Evolutionary conservation across 2,888 invertebrate species (phyloP).

Genomic region (Polyommatus icarus): DNA sequence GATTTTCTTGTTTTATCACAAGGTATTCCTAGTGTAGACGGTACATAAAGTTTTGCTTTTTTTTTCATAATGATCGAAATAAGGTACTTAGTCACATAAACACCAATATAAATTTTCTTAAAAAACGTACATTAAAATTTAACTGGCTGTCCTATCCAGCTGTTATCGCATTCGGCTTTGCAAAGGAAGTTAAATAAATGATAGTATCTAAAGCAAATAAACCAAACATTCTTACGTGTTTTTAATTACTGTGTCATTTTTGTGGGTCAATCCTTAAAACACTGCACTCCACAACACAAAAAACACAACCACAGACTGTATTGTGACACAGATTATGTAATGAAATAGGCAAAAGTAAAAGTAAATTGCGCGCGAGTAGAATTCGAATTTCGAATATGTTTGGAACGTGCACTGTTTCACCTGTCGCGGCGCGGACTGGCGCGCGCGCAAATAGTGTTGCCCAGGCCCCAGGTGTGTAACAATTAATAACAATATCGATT

Average conservation of each 20-base stretch:
- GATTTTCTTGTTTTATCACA: too few relatives aligned
- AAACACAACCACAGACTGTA: constrained; percentile 29
- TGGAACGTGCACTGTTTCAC: constrained; percentile 58
- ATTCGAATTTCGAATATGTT: constrained; percentile 45
- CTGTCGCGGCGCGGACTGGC: constrained; percentile 63
- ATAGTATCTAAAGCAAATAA: constrained; percentile 6
- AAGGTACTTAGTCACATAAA: not conserved
- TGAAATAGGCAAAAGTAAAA: constrained; percentile 48
- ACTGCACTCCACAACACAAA: constrained; percentile 26
- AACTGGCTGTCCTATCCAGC: not conserved
- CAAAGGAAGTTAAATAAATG: not conserved
- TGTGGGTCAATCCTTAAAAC: constrained; percentile 13
- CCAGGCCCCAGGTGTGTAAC: constrained; percentile 10
- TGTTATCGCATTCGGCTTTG: not conserved
- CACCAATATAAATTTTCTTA: not conserved
- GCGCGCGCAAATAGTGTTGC: constrained; percentile 50
- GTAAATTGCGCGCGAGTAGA: constrained; percentile 44
- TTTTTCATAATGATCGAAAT: too few relatives aligned
- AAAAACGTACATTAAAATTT: not conserved
- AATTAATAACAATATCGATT: constrained; percentile 22
- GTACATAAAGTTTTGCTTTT: too few relatives aligned
- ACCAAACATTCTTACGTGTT: constrained; percentile 12
- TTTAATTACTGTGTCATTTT: not conserved
- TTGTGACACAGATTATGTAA: constrained; percentile 43
- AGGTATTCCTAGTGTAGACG: too few relatives aligned